phyloP scores from a whole-genome alignment of 2,888 invertebrate genomes.

The Cistogaster globosa region DNA sequence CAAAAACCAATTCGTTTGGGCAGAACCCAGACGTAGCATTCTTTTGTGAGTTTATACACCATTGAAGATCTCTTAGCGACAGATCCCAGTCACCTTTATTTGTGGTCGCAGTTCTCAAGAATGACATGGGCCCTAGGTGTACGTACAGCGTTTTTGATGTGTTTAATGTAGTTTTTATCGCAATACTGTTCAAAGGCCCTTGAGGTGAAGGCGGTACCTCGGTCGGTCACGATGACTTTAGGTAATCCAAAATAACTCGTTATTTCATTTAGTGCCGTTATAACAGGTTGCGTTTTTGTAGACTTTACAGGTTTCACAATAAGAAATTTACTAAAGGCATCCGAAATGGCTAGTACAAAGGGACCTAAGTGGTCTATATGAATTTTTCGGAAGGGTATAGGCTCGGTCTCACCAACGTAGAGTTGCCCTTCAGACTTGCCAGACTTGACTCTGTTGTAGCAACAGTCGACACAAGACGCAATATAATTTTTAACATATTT shows the following conservation, averaged over 20 bases:
- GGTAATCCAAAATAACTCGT: slow-evolving; percentile 30
- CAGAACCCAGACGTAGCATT: slow-evolving; percentile 13
- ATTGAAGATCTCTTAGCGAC: slow-evolving; percentile 4
- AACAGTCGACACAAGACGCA: neutral
- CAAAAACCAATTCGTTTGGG: slow-evolving; percentile 32
- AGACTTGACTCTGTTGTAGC: slow-evolving; percentile 1
- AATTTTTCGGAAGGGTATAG: slow-evolving; percentile 64
- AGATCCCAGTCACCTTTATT: slow-evolving; percentile 25
- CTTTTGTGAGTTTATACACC: neutral
- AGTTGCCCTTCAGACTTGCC: neutral
- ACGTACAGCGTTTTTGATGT: slow-evolving; percentile 9
- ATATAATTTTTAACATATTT: slow-evolving; percentile 18
- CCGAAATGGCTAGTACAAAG: slow-evolving; percentile 52
- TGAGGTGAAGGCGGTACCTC: slow-evolving; percentile 74
- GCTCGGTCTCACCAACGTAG: neutral
- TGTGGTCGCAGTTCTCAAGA: neutral
- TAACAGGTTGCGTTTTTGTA: slow-evolving; percentile 55
- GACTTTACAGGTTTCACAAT: slow-evolving; percentile 61
- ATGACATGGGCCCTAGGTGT: neutral
- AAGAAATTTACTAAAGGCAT: slow-evolving; percentile 61
- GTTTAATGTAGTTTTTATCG: slow-evolving; percentile 64
- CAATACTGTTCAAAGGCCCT: slow-evolving; percentile 73
- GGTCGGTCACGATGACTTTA: slow-evolving; percentile 58
- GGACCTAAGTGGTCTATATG: slow-evolving; percentile 71
- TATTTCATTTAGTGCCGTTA: slow-evolving; percentile 68